phyloP scores from a whole-genome alignment of 1,140 invertebrate genomes.

The Drosophila erecta region DNA sequence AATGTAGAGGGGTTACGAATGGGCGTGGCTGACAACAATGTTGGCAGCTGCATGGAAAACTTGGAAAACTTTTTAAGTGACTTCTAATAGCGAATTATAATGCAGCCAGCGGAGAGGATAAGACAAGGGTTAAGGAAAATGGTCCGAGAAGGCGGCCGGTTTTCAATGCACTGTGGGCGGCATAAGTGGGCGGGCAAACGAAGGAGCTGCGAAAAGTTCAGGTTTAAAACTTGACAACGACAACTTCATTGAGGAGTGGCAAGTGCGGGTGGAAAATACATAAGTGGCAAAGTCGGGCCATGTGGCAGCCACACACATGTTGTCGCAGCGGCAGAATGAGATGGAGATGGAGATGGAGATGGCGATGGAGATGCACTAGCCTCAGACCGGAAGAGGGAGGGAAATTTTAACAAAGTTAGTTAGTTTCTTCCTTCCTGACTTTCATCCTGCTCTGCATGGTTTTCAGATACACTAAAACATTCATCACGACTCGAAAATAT shows the following conservation, averaged over 20 bases:
- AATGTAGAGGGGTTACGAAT: slow-evolving; percentile 13
- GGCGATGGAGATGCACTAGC: slow-evolving; percentile 8
- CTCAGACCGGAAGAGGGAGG: slow-evolving; percentile 31
- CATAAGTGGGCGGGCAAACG: background rate
- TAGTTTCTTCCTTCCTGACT: slow-evolving; percentile 74
- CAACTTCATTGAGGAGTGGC: slow-evolving; percentile 70
- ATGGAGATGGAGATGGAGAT: background rate
- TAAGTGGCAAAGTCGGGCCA: background rate
- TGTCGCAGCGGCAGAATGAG: no score
- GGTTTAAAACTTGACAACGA: slow-evolving; percentile 78
- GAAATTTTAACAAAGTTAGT: slow-evolving; percentile 78
- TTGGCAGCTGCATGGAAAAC: slow-evolving; percentile 79
- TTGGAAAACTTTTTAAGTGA: slow-evolving; percentile 79
- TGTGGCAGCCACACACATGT: slow-evolving; percentile 1
- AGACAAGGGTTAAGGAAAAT: slow-evolving; percentile 3
- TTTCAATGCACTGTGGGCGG: slow-evolving; percentile 51
- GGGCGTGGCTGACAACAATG: slow-evolving; percentile 73
- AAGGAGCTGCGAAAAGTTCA: slow-evolving; percentile 65
- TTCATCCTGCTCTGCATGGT: slow-evolving; percentile 20
- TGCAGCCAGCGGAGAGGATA: slow-evolving; percentile 42
- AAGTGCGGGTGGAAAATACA: slow-evolving; percentile 24
- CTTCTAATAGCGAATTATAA: slow-evolving; percentile 82
- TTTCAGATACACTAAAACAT: slow-evolving; percentile 11
- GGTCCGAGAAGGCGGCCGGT: slow-evolving; percentile 30
- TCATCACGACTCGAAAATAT: no score